These are phyloP conservation scores for Dryadula phaetusa DNA, from an alignment of 2,888 invertebrate species.

Conservation along the genomic window DNA sequence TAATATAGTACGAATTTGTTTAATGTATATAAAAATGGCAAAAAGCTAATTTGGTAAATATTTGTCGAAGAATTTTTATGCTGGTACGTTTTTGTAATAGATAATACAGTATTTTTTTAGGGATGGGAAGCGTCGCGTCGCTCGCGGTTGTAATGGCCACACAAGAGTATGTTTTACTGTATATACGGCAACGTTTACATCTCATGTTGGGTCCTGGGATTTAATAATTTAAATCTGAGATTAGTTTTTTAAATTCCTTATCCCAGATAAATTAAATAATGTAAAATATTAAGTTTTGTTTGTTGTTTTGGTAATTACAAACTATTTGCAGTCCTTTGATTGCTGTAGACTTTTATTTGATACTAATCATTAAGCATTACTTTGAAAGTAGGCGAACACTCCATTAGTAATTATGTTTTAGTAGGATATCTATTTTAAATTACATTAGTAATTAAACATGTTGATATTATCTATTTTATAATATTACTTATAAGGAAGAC, in stretches of 20 bases:
- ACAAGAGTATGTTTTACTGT: background rate
- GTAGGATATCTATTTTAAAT: background rate
- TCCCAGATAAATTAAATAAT: background rate
- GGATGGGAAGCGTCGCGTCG: background rate
- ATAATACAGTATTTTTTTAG: background rate
- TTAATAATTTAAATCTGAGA: background rate
- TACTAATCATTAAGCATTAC: background rate
- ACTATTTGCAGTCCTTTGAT: background rate
- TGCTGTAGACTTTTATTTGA: background rate
- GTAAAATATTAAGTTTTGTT: background rate
- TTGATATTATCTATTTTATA: background rate
- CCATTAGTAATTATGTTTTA: background rate
- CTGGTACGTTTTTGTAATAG: background rate
- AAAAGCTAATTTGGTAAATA: background rate
- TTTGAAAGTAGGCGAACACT: background rate
- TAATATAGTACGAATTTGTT: background rate
- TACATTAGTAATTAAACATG: background rate
- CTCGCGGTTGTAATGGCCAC: conserved; percentile 2
- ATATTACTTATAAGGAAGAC: background rate
- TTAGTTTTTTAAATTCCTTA: background rate
- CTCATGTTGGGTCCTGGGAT: background rate
- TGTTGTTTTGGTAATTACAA: background rate
- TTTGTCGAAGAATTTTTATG: background rate
- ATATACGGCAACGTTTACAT: background rate
- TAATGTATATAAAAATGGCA: background rate